Evolutionary conservation across 2,888 invertebrate genomes (phyloP).

Genomic region (Heterodera filipjevi): DNA sequence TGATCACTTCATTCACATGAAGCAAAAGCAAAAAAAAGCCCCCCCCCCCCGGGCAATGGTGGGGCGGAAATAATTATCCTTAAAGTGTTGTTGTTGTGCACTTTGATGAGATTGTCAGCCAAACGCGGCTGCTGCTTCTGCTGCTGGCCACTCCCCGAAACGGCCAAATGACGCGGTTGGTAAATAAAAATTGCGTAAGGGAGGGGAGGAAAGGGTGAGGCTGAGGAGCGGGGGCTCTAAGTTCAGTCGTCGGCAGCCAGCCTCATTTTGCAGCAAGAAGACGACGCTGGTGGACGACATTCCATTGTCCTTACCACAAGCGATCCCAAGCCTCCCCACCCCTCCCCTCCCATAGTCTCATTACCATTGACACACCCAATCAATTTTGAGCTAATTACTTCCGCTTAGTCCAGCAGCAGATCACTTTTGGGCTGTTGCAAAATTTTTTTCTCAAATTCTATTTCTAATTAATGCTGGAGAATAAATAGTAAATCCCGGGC

Average conservation of each 20-base stretch:
- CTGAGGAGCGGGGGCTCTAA: not conserved
- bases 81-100: not conserved
- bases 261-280: not conserved
- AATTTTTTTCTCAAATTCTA: too few species aligned
- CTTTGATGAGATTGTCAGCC: not conserved
- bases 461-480: not conserved
- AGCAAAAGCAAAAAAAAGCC: not conserved
- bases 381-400: not conserved
- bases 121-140: not conserved
- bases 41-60: not conserved
- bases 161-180: constrained; percentile 2
- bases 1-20: too few species aligned
- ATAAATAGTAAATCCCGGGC: not conserved
- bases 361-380: not conserved
- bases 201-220: not conserved
- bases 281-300: not conserved
- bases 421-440: too few species aligned
- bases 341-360: too few species aligned
- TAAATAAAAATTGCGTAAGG: not conserved
- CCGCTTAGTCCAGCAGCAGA: too few species aligned
- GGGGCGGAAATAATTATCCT: too few species aligned
- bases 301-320: not conserved
- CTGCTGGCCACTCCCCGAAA: not conserved
- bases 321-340: not conserved
- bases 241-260: too few species aligned